Evolutionary conservation across 2,797 vertebrate genomes (phyloP).

Genomic region (Acanthurus tractus): DNA sequence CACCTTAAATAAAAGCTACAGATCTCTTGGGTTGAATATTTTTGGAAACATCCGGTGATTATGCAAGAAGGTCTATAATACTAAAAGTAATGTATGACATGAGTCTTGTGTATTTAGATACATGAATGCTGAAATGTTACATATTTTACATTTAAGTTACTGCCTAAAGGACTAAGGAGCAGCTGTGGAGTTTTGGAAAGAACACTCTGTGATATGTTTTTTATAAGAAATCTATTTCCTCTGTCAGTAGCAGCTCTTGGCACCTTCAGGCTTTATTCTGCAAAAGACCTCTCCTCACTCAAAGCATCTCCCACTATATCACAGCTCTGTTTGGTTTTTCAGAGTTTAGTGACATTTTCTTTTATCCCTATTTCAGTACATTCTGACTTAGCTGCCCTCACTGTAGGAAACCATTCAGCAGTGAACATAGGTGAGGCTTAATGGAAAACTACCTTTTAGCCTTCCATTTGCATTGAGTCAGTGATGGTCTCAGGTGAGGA

Average conservation of each 20-base stretch:
- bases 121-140: not conserved
- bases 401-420: slow-evolving; percentile 43
- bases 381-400: slow-evolving; percentile 29
- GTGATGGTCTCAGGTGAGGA: slow-evolving; percentile 37
- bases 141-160: slow-evolving; percentile 16
- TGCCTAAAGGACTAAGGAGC: slow-evolving; percentile 16
- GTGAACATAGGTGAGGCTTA: slow-evolving; percentile 42
- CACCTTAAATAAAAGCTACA: too few species aligned
- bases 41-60: too few species aligned
- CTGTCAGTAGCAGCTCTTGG: not conserved
- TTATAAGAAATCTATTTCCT: slow-evolving; percentile 4
- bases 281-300: slow-evolving; percentile 44
- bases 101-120: too few species aligned
- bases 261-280: slow-evolving; percentile 40
- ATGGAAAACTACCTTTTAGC: slow-evolving; percentile 59
- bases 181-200: slow-evolving; percentile 26
- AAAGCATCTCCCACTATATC: slow-evolving; percentile 37
- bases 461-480: slow-evolving; percentile 50
- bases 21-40: too few species aligned
- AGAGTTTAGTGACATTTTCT: slow-evolving; percentile 62
- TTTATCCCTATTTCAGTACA: slow-evolving; percentile 52
- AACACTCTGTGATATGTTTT: slow-evolving; percentile 13
- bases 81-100: too few species aligned
- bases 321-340: slow-evolving; percentile 47
- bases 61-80: too few species aligned